A percentile compares a stretch with the other conserved stretches of the same genome.
Evolutionary conservation across 2,888 invertebrate genomes (phyloP).

Genomic region (Tyria jacobaeae): DNA sequence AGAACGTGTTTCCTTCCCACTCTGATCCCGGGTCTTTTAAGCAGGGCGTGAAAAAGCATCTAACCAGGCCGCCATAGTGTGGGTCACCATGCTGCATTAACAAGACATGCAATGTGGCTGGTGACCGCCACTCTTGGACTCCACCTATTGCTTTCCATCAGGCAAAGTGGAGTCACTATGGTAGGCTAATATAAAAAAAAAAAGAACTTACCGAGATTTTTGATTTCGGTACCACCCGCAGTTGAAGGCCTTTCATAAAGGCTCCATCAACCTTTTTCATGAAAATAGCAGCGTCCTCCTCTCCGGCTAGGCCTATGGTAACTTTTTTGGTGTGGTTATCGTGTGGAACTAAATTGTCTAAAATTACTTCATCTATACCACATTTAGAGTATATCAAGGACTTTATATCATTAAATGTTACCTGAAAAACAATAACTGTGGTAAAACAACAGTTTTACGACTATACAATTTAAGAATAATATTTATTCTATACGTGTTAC

Average conservation of each 20-base stretch:
- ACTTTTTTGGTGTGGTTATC: slow-evolving; percentile 49
- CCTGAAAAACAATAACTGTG: not conserved
- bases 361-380: slow-evolving; percentile 53
- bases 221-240: slow-evolving; percentile 50
- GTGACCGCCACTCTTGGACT: too few species aligned
- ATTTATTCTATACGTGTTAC: not conserved
- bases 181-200: too few species aligned
- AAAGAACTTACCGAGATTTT: slow-evolving; percentile 46
- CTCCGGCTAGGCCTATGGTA: slow-evolving; percentile 58
- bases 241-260: slow-evolving; percentile 47
- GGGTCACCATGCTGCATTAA: too few species aligned
- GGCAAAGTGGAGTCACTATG: too few species aligned
- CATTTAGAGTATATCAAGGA: slow-evolving; percentile 55
- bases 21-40: too few species aligned
- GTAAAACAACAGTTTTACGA: not conserved
- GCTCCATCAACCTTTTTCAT: slow-evolving; percentile 56
- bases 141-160: too few species aligned
- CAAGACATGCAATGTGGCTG: too few species aligned
- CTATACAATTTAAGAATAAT: not conserved
- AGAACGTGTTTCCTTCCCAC: too few species aligned
- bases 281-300: slow-evolving; percentile 57
- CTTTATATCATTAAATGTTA: slow-evolving; percentile 56
- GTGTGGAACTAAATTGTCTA: slow-evolving; percentile 54
- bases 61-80: too few species aligned
- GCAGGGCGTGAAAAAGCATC: too few species aligned